Conservation (phyloP, 1,140 invertebrate species). For the Aphidius gifuensis region DNA sequence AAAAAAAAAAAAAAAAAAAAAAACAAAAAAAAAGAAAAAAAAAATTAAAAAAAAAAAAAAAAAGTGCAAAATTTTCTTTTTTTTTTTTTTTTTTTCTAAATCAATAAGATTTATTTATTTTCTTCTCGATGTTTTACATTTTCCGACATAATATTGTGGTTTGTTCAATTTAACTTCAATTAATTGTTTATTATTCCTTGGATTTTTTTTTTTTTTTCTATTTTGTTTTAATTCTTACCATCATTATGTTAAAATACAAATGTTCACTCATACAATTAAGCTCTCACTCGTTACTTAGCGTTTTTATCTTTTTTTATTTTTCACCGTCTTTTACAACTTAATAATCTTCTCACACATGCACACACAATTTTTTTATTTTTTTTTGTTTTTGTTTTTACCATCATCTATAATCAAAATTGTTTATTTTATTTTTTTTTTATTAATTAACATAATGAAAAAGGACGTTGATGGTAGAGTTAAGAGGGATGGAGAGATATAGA, state of each 20-base stretch:
- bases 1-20: too few relatives aligned
- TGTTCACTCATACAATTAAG: slow-evolving; percentile 48
- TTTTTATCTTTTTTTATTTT: not conserved
- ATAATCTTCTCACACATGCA: not conserved
- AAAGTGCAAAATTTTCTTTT: too few relatives aligned
- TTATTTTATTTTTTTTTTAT: slow-evolving; percentile 41
- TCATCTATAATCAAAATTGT: not conserved
- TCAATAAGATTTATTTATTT: slow-evolving; percentile 13
- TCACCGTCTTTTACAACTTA: not conserved
- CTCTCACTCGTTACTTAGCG: slow-evolving; percentile 36
- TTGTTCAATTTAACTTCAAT: not conserved
- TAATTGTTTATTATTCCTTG: slow-evolving; percentile 20
- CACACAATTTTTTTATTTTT: too few relatives aligned
- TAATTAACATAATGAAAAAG: slow-evolving; percentile 21
- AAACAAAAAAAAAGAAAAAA: too few relatives aligned
- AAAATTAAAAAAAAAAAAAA: too few relatives aligned
- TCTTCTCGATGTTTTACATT: slow-evolving; percentile 15
- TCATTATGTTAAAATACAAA: slow-evolving; percentile 59
- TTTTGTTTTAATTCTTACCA: slow-evolving; percentile 53
- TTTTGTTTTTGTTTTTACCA: not conserved
- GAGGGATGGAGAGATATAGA: not conserved
- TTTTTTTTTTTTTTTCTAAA: slow-evolving; percentile 27
- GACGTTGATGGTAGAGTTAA: not conserved
- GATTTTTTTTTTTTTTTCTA: slow-evolving; percentile 44
- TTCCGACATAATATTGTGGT: not conserved